These are phyloP conservation scores for Tetranychus piercei DNA, from an alignment of 2,888 invertebrate genomes.

Conservation along the genomic window DNA sequence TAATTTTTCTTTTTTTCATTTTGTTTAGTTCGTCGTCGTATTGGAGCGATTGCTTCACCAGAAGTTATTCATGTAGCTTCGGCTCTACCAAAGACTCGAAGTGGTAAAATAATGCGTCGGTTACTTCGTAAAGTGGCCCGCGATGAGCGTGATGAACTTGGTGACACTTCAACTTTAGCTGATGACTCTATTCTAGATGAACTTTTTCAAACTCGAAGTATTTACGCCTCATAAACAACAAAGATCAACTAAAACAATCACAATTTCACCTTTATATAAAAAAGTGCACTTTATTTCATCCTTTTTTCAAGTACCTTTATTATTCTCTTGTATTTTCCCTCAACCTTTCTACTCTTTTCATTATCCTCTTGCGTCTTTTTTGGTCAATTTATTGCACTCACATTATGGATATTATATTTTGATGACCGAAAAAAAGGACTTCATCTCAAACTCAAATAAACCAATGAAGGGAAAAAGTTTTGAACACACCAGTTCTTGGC, in stretches of 20 bases:
- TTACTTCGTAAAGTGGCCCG: conserved; percentile 79
- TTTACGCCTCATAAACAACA: conserved; percentile 11
- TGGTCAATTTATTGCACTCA: too few relatives aligned
- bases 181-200: conserved; percentile 71
- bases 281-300: too few relatives aligned
- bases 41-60: conserved; percentile 88
- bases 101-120: conserved; percentile 94
- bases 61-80: conserved; percentile 65
- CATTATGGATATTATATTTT: too few relatives aligned
- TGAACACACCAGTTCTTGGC: too few relatives aligned
- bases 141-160: conserved; percentile 60
- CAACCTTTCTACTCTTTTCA: too few relatives aligned
- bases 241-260: not conserved
- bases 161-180: conserved; percentile 81
- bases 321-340: too few relatives aligned
- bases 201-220: conserved; percentile 39
- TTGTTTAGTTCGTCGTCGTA: conserved; percentile 56
- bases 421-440: too few relatives aligned
- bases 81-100: conserved; percentile 82
- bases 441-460: too few relatives aligned
- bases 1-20: not conserved
- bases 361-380: too few relatives aligned
- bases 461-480: too few relatives aligned
- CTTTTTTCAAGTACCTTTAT: too few relatives aligned
- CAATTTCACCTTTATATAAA: not conserved